Conservation (phyloP, 2,113 vertebrate species). For the Toxotes chatareus region DNA sequence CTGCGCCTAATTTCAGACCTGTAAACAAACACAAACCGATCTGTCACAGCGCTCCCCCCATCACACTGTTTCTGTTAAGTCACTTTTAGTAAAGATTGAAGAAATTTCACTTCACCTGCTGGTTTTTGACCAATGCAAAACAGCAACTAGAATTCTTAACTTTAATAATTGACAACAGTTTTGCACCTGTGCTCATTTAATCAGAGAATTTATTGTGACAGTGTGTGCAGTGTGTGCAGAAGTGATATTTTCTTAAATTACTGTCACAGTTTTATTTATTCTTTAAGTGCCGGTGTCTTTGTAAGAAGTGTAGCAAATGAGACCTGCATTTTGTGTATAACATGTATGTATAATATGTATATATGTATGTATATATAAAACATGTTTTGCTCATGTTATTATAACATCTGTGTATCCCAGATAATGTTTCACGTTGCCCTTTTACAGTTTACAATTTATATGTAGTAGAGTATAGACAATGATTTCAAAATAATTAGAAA, state of each 20-base stretch:
- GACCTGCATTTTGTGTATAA: not conserved
- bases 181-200: not conserved
- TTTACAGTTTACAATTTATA: not conserved
- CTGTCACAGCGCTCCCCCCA: constrained; percentile 17
- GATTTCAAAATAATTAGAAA: not conserved
- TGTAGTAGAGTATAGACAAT: not conserved
- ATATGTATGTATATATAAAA: not conserved
- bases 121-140: not conserved
- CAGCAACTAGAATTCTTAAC: not conserved
- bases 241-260: not conserved
- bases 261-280: not conserved
- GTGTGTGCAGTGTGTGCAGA: not conserved
- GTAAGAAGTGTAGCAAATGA: not conserved
- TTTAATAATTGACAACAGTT: not conserved
- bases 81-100: not conserved
- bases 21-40: constrained; percentile 65
- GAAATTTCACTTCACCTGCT: not conserved
- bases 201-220: not conserved
- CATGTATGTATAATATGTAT: not conserved
- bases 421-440: not conserved
- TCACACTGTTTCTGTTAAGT: not conserved
- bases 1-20: constrained; percentile 71
- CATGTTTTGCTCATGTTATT: not conserved
- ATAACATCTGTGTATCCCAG: not conserved
- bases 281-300: not conserved